Base-by-base conservation (phyloP, 2,797 vertebrate genomes). In the Australoheros facetus region DNA sequence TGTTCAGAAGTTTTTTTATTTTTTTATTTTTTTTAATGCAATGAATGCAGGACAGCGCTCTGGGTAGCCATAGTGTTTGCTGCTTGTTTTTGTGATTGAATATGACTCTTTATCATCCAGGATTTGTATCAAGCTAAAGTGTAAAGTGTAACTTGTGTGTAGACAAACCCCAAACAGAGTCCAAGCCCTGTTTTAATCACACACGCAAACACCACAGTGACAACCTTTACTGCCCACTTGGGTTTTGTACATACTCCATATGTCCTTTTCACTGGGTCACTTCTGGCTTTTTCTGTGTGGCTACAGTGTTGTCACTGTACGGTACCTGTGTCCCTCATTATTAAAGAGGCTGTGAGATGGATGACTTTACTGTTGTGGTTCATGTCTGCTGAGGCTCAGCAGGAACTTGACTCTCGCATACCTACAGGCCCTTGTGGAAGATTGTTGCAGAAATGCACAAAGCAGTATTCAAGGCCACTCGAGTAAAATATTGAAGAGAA, bases 321-420 rank as follows among this genome's bases (percentile, higher is more conserved):
- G 77, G 73, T 64, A 59, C 59, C 78, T 71, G 77, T 84, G 75
- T 85, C 69, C 78, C 89, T 87, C 78, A 90, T 93, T 88, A 91
- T 91, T 90, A 83, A 92, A 64, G 58, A 78, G 78, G 79, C 26
- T 84, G 75, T 87, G 58, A 80, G 77, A 84, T 58, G 71, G 80
- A 73, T 85, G 87, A 82, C 84, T 86, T 87, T 75, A 72, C 71
- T 81, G 30, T 60, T 66, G 75, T 19, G 75, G 60, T 74, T 83
- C 42, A 39, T 82, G 84, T 91, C 80, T 78, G 84, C 85, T 81
- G 59, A 90, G 79, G 66, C 78, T 91, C 83, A 88, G 85, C 74
- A 7, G 83, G 83, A 92, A 93, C 84, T 78, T 82, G 89, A 93
- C 57, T 80, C 85, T 73, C 9, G 53, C 17, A 30, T 77, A 77